Evolutionary conservation across 2,797 vertebrate species (phyloP).

Genomic region (Thripadectes ignobilis): DNA sequence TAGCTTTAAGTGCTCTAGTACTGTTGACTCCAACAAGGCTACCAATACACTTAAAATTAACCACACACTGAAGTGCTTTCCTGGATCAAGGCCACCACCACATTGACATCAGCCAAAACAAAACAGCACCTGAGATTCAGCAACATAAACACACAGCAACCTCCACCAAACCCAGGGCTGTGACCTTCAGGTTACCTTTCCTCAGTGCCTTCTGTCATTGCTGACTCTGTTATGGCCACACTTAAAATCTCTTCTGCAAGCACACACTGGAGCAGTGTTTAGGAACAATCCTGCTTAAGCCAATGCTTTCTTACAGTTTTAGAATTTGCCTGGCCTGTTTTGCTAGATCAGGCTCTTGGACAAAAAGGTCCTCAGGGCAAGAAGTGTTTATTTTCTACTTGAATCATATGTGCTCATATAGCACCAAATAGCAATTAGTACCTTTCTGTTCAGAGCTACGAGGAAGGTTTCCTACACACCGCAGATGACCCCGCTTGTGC

Average conservation of each 20-base stretch:
- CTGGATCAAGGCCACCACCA: conserved; percentile 17
- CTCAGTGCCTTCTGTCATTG: background rate
- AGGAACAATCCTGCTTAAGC: background rate
- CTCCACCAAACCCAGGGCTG: background rate
- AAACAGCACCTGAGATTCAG: conserved; percentile 41
- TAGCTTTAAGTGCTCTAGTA: background rate
- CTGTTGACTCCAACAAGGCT: background rate
- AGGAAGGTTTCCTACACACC: background rate
- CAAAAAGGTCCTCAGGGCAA: background rate
- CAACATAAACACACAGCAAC: conserved; percentile 23
- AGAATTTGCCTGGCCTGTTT: conserved; percentile 9
- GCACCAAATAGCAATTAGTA: background rate
- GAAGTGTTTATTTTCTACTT: conserved; percentile 25
- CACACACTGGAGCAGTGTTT: background rate
- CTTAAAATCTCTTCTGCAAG: background rate
- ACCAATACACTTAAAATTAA: background rate
- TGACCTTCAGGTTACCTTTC: conserved; percentile 55
- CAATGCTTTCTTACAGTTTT: background rate
- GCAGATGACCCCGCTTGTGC: background rate
- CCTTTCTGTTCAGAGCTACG: background rate
- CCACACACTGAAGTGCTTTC: conserved; percentile 16
- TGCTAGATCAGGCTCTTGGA: background rate
- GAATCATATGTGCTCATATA: background rate
- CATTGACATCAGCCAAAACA: conserved; percentile 10
- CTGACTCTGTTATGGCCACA: background rate